Evolutionary conservation across 92 coral and sea anemone genomes (phyloP), one percentile per base, ranked within the genome.

Genomic region (Porites evermanni): DNA sequence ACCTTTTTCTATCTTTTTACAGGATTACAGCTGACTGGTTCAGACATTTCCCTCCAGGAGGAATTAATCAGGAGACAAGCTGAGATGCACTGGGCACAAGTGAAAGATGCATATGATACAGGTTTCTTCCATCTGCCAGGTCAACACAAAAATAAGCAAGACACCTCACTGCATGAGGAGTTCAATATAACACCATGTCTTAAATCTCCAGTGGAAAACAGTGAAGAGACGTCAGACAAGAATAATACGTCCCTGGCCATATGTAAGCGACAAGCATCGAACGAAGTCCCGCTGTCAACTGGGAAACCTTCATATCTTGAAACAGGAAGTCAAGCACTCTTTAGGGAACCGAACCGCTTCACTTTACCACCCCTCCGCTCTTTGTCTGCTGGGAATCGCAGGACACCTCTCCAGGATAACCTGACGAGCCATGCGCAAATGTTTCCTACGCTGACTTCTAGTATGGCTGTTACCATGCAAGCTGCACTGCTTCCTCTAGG

Each of bases 151-250:
- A n/a, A 52, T 10, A 64, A 52, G 32, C 61, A 70, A 59, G 53
- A 32, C 23, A 59, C n/a, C 20, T 18, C 79, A 29, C 10, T 65
- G 53, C 72, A 14, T 5, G 71, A 73, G 2, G 73, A 24, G 63
- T 51, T 64, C 80, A 64, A 72, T 2, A 73, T 14, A 47, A 61
- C 29, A 1, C 11, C 47, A 21, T 61, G 51, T 12, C 11, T 10
- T 11, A 83, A 83, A 64, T 60, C 51, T 51, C 87, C 87, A 1
- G 80, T 73, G 65, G 87, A 83, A 83, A 74, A 83, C 60, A 8
- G 20, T 63, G 87, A 83, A 23, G 52, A 75, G 10, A 73, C 53
- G 14, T 17, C 23, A 50, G 32, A 52, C 53, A 54, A 14, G 67
- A 56, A 26, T 4, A 38, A 4, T 68, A 9, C 59, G 12, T 51